Base-by-base conservation (phyloP, 2,797 vertebrate species). In the Pantherophis alleghaniensis region DNA sequence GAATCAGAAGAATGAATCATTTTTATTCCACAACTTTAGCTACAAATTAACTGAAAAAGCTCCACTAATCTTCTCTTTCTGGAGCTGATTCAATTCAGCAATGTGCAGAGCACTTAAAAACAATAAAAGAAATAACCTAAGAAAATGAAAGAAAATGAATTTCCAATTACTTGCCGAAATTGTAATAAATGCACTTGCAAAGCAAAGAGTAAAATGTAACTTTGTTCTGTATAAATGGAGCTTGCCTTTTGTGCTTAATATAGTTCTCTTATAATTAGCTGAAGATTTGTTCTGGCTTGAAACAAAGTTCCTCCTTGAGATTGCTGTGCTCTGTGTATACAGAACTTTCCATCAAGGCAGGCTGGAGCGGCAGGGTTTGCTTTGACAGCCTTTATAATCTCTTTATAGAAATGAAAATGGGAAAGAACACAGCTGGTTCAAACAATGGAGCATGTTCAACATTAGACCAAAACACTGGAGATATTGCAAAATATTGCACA, bases 211-310 rank as follows among this genome's bases (percentile, higher is more conserved):
- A 97, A 97, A 98, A 98, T 97, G 96, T 97, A 98, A 98, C 97
- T 98, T 98, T 97, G 96, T 97, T 98, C 98, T 94, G 94, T 97
- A 96, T 98, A 98, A 98, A 98, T 98, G 97, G 96, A 98, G 98
- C 97, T 97, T 98, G 97, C 97, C 97, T 98, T 98, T 98, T 98
- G 97, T 98, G 98, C 97, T 97, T 98, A 98, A 98, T 98, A 98
- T 98, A 98, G 98, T 98, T 98, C 98, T 97, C 96, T 98, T 98
- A 98, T 98, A 98, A 98, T 98, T 98, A 98, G 98, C 97, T 96
- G 97, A 98, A 97, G 98, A 98, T 98, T 98, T 98, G 98, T 98
- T 98, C 98, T 98, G 97, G 97, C 97, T 98, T 97, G 97, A 98
- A 98, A 98, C 98, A 98, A 98, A 98, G 98, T 98, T 98, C 98